Conservation (phyloP, 2,888 invertebrate species). For the Caenorhabditis panamensis region DNA sequence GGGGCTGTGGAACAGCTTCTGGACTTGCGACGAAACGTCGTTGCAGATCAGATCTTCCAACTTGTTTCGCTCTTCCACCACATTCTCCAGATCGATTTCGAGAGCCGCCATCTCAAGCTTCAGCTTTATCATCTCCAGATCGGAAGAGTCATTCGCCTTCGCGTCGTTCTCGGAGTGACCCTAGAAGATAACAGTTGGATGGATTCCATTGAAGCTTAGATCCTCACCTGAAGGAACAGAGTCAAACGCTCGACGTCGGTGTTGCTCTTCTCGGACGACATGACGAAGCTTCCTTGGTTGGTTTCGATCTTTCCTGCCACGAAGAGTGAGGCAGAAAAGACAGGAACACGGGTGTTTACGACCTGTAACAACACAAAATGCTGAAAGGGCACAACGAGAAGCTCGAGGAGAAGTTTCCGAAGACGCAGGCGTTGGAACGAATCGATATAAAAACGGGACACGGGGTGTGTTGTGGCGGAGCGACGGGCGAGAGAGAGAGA, state of each 20-base stretch:
- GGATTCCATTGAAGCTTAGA: not conserved
- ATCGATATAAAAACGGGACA: conserved; percentile 9
- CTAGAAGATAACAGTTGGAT: not conserved
- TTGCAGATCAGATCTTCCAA: no score
- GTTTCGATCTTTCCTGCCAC: not conserved
- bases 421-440: not conserved
- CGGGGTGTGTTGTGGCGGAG: not conserved
- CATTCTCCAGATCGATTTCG: not conserved
- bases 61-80: not conserved
- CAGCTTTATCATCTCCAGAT: not conserved
- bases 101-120: not conserved
- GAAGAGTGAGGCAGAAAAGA: conserved; percentile 5
- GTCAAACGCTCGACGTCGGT: not conserved
- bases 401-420: no score
- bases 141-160: not conserved
- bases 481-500: no score
- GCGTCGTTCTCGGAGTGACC: not conserved
- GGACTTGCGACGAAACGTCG: no score
- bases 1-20: not conserved
- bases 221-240: conserved; percentile 4
- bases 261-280: not conserved
- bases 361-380: not conserved
- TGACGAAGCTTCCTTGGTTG: not conserved
- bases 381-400: not conserved
- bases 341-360: not conserved